phyloP scores from a whole-genome alignment of 2,888 invertebrate genomes.

The Lumbricus terrestris region DNA sequence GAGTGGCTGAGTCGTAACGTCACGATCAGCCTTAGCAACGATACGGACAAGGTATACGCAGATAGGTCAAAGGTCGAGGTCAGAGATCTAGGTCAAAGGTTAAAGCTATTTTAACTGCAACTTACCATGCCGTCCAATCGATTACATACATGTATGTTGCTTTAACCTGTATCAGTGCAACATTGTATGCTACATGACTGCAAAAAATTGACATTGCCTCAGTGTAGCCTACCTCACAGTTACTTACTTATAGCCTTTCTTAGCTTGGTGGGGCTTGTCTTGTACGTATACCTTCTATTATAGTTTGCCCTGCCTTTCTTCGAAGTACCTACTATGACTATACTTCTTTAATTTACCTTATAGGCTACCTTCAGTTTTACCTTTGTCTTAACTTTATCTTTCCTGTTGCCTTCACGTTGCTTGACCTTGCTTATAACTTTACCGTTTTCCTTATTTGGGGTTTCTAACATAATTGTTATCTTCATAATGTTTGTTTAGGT shows the following conservation, averaged over 20 bases:
- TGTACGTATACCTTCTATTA: background rate
- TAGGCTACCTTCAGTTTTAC: background rate
- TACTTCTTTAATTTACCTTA: background rate
- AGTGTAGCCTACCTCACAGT: too few species aligned
- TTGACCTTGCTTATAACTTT: background rate
- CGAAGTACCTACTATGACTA: background rate
- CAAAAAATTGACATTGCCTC: background rate
- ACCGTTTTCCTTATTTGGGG: too few species aligned
- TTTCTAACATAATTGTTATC: background rate
- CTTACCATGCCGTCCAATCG: background rate
- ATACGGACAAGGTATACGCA: slow-evolving; percentile 19
- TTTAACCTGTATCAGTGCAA: background rate
- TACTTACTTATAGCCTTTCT: background rate
- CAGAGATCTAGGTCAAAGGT: background rate
- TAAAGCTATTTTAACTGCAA: too few species aligned
- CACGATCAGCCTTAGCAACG: slow-evolving; percentile 15
- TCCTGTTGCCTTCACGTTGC: background rate
- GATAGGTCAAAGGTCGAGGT: background rate
- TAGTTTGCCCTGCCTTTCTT: background rate
- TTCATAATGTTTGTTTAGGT: slow-evolving; percentile 7
- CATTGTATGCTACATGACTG: background rate
- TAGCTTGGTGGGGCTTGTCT: background rate
- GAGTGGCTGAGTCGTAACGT: slow-evolving; percentile 45
- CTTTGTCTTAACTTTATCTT: background rate
- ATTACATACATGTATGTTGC: too few species aligned